Conservation (phyloP, 2,113 vertebrate species). For the Sinocyclocheilus anshuiensis region DNA sequence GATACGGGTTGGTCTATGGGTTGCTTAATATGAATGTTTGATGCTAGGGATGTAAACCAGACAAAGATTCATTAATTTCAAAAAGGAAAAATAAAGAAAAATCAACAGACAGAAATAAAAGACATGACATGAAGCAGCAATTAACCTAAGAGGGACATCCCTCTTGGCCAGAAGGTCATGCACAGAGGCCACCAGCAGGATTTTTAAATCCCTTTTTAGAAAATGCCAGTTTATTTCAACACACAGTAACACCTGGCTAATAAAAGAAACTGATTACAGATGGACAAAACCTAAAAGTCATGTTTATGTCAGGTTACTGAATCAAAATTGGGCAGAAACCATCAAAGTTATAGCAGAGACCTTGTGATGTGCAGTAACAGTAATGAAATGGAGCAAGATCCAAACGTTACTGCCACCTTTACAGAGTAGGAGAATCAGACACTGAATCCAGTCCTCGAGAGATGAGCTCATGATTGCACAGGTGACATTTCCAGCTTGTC, state of each 20-base stretch:
- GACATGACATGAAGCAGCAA: constrained; percentile 74
- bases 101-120: constrained; percentile 55
- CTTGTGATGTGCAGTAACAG: constrained; percentile 35
- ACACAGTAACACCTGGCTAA: constrained; percentile 59
- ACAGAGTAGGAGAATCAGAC: constrained; percentile 14
- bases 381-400: constrained; percentile 19
- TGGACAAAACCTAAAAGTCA: neutral
- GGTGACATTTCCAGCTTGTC: constrained; percentile 52
- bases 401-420: constrained; percentile 35
- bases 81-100: constrained; percentile 31
- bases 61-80: constrained; percentile 39
- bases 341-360: constrained; percentile 58
- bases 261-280: constrained; percentile 27
- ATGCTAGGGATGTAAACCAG: constrained; percentile 56
- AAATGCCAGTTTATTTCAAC: constrained; percentile 62
- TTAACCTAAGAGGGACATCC: constrained; percentile 54
- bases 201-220: constrained; percentile 57
- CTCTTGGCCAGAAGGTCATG: constrained; percentile 70
- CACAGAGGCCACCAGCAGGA: constrained; percentile 73
- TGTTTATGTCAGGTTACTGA: neutral
- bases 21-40: constrained; percentile 70
- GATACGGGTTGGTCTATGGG: constrained; percentile 58
- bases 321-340: neutral
- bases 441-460: constrained; percentile 33
- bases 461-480: constrained; percentile 53